Evolutionary conservation across 2,888 invertebrate genomes (phyloP).

Genomic region (Brassicogethes aeneus): DNA sequence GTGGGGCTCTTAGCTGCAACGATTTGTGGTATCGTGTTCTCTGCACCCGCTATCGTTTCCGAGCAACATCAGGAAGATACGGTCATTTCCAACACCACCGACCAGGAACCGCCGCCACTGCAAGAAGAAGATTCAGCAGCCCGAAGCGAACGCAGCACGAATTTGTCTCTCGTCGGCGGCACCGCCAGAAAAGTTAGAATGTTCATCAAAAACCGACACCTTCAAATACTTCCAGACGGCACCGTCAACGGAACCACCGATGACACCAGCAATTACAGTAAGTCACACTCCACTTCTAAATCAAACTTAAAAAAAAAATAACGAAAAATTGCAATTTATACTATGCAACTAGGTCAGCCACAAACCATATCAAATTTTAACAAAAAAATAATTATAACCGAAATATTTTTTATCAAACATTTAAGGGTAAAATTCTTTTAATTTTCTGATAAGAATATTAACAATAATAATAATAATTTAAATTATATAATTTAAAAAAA

Average conservation of each 20-base stretch:
- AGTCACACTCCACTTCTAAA: constrained; percentile 43
- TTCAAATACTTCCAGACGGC: constrained; percentile 77
- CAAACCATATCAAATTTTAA: neutral
- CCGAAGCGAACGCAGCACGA: constrained; percentile 65
- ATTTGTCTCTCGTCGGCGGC: constrained; percentile 72
- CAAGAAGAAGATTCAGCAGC: constrained; percentile 29
- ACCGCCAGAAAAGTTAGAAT: constrained; percentile 72
- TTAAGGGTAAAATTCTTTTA: no score
- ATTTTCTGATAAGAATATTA: no score
- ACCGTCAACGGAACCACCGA: constrained; percentile 77
- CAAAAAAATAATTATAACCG: no score
- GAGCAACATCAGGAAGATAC: constrained; percentile 17
- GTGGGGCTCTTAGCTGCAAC: constrained; percentile 40
- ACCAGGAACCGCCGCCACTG: constrained; percentile 26
- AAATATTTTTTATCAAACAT: no score
- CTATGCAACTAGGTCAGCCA: constrained; percentile 4
- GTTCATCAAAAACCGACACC: constrained; percentile 74
- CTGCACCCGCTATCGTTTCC: constrained; percentile 27
- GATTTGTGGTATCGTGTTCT: constrained; percentile 39
- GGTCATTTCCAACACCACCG: constrained; percentile 11
- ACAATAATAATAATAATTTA: no score
- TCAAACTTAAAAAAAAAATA: neutral
- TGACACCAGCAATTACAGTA: constrained; percentile 74
- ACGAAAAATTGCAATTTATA: constrained; percentile 2
- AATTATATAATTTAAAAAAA: no score